Base-by-base conservation (phyloP, 2,888 invertebrate species). In the Villa cingulata region DNA sequence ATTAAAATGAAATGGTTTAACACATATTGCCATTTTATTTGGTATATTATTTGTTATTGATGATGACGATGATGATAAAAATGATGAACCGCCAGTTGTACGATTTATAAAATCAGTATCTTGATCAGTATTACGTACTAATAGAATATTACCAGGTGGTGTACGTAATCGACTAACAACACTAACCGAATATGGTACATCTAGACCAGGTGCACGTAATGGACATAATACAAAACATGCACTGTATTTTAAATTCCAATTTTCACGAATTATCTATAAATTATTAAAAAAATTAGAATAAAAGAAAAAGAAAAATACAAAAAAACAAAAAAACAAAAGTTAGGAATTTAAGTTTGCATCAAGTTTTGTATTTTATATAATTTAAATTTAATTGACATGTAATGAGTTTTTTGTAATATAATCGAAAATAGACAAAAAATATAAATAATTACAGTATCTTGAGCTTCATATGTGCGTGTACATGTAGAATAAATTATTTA, bases 181-280 rank as follows among this genome's bases (percentile, higher is more conserved):
- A 45, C 85, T 84, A 37, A 86, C 81, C n/a, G 78, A 75, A 52
- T 73, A 71, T 1, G 86, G 86, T 36, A 75, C 70, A 4, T 74
- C 73, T 46, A 75, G 65, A 46, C 77, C 76, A 1, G 65, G 62
- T 41, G 73, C 70, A 32, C 78, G 76, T 49, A 89, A 70, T 10
- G 86, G 81, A 58, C 91, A 92, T 52, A 90, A 72, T 23, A 92
- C 79, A 65, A 90, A 92, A 58, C 86, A 85, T 10, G 92, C 92
- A 63, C 88, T 89, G 70, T 88, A 92, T 63, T 88, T 87, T 23
- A 92, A 72, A 64, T 88, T 91, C 92, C 92, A 92, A 64, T 92
- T 91, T 65, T 92, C 92, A 19, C 90, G 75, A 49, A 92, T 91
- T 4, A 87, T 80, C 83, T 80, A 59, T 37, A 36, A 23, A 23